Base-by-base conservation (phyloP, 2,888 invertebrate genomes). In the Sarcophaga rosellei region DNA sequence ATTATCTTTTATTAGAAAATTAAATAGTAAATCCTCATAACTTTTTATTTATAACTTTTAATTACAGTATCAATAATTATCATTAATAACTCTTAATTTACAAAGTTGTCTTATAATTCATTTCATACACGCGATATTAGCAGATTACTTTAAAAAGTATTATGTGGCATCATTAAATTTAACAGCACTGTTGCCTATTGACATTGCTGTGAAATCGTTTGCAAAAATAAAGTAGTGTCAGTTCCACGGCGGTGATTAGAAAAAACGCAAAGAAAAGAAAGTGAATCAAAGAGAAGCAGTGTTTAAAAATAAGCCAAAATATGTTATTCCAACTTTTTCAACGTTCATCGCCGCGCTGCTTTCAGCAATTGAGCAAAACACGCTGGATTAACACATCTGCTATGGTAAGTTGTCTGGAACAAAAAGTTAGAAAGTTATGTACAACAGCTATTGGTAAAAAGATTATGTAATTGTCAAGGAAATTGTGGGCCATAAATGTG, bases 271-370 rank as follows among this genome's bases (percentile, higher is more conserved):
- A 70, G 47, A 69, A 53, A 76, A 77, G 53, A 15, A 15, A 4
- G 5, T 53, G 17, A 59, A 75, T 66, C 65, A 20, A 12, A 66
- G 17, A 66, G 44, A 74, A 74, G 12, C 69, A 25, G 77, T 68
- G 35, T 63, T 74, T 62, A 81, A 91, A 88, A 79, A 92, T 45
- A 61, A 74, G 21, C 25, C 65, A 47, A 53, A 80, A 69, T 72
- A 84, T 92, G 92, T 90, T 92, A 84, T 83, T 91, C 81, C 90
- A 91, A 83, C 59, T 91, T 79, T 81, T 92, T 53, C 90, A 91
- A 81, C 90, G 89, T 77, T 89, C 92, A 81, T 88, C 90, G 84
- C 84, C 90, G n/a, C 90, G 90, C 57, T 90, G 90, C 73, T 86
- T 90, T 75, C 92, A 91, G 86, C 92, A 91, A 88, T 85, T 92